phyloP scores from a whole-genome alignment of 2,797 vertebrate genomes.

The Hippocampus kuda region DNA sequence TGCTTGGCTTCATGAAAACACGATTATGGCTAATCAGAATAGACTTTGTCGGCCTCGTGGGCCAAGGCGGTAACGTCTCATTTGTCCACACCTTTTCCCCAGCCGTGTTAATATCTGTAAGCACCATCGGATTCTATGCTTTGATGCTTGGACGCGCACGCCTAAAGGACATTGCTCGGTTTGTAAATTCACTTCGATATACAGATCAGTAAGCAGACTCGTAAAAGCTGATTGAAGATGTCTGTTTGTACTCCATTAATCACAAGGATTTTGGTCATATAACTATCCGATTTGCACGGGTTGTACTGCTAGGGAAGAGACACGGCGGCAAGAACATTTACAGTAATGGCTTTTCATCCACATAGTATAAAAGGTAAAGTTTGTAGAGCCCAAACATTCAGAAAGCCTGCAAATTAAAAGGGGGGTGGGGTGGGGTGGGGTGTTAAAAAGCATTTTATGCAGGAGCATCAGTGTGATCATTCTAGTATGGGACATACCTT shows the following conservation, averaged over 20 bases:
- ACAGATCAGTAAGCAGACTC: neutral
- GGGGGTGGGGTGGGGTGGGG: too few relatives aligned
- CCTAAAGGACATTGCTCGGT: neutral
- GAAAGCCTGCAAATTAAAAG: neutral
- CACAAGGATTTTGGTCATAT: slow-evolving; percentile 1
- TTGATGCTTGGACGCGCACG: neutral
- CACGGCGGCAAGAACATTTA: neutral
- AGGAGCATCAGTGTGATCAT: too few relatives aligned
- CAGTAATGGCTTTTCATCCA: neutral
- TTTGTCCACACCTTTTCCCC: slow-evolving; percentile 22
- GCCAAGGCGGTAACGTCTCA: slow-evolving; percentile 28
- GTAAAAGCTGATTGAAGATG: neutral
- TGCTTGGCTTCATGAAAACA: slow-evolving; percentile 37
- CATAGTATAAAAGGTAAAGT: neutral
- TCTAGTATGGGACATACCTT: too few relatives aligned
- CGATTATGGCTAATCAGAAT: slow-evolving; percentile 42
- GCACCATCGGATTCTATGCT: slow-evolving; percentile 2
- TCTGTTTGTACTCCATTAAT: slow-evolving; percentile 2
- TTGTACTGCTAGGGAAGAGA: neutral
- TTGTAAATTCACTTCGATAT: slow-evolving; percentile 3
- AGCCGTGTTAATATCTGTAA: slow-evolving; percentile 35
- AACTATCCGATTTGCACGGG: neutral
- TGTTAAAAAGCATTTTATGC: too few relatives aligned
- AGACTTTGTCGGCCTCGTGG: slow-evolving; percentile 34
- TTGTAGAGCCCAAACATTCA: neutral